These are phyloP conservation scores for Paraplagusia blochii DNA, from an alignment of 2,113 vertebrate genomes.

Conservation along the genomic window DNA sequence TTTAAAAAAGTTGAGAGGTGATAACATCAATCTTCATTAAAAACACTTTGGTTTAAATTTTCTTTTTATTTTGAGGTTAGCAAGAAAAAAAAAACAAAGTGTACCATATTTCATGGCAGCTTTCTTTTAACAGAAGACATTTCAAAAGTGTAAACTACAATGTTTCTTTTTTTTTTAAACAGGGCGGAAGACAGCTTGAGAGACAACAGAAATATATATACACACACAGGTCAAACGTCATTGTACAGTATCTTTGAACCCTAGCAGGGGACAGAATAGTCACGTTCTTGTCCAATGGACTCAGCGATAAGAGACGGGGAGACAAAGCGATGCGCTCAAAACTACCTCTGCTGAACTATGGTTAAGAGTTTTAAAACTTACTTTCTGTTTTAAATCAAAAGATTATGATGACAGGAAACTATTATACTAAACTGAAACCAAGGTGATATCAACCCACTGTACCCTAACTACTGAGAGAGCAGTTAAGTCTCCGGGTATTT, in stretches of 20 bases:
- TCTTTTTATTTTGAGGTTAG: constrained; percentile 52
- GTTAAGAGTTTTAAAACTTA: constrained; percentile 7
- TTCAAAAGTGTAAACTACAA: constrained; percentile 10
- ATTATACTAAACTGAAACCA: too few relatives aligned
- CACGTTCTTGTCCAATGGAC: constrained; percentile 1
- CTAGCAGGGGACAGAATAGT: constrained; percentile 11
- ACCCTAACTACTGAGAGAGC: too few relatives aligned
- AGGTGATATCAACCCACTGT: too few relatives aligned
- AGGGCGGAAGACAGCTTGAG: constrained; percentile 27
- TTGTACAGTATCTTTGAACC: constrained; percentile 27
- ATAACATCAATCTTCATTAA: too few relatives aligned
- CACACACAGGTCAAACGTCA: constrained; percentile 50
- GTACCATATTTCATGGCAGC: constrained; percentile 1
- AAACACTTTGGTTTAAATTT: background rate
- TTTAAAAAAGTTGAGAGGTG: too few relatives aligned
- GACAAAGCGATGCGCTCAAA: background rate
- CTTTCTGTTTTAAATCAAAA: too few relatives aligned
- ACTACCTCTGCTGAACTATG: constrained; percentile 5
- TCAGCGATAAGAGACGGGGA: constrained; percentile 1
- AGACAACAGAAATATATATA: constrained; percentile 30
- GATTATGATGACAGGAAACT: too few relatives aligned
- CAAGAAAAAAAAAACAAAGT: constrained; percentile 23
- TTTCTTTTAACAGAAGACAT: constrained; percentile 23
- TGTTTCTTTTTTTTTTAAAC: background rate
- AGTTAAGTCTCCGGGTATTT: too few relatives aligned